Evolutionary conservation across 2,797 vertebrate species (phyloP).

Genomic region (Coregonus suidteri): DNA sequence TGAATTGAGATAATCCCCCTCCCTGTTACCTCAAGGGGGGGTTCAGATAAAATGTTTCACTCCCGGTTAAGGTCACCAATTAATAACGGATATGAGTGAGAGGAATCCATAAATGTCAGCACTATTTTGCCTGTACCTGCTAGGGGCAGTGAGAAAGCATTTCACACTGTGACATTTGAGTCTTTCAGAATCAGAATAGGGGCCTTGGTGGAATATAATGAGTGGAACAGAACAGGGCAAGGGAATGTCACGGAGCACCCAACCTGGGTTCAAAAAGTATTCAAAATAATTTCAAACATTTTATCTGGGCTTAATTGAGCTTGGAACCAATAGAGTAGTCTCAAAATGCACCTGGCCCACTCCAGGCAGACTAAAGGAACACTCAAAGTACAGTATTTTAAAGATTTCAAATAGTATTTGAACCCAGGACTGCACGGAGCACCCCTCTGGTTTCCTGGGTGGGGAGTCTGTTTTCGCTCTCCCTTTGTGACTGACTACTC

Average conservation of each 20-base stretch:
- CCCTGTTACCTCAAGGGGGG: constrained; percentile 31
- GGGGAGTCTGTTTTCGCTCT: background rate
- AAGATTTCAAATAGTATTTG: background rate
- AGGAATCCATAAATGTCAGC: constrained; percentile 63
- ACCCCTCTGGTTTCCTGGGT: background rate
- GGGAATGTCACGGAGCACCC: constrained; percentile 11
- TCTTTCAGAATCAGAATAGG: constrained; percentile 26
- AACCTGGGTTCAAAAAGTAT: too few species aligned
- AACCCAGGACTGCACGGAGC: too few species aligned
- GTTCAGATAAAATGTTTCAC: constrained; percentile 38
- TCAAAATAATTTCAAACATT: too few species aligned
- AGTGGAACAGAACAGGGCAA: constrained; percentile 23
- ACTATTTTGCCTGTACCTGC: constrained; percentile 35
- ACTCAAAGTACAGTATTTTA: background rate
- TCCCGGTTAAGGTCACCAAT: constrained; percentile 57
- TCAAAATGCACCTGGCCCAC: too few species aligned
- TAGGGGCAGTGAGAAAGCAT: constrained; percentile 25
- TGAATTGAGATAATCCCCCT: constrained; percentile 15
- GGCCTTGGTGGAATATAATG: constrained; percentile 28
- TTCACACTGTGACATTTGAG: constrained; percentile 59
- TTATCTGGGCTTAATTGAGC: background rate
- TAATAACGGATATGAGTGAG: constrained; percentile 50
- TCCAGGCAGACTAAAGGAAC: background rate
- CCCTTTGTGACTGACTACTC: background rate
- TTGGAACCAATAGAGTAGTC: too few species aligned